phyloP scores from a whole-genome alignment of 2,888 invertebrate genomes.

The Zygogramma bicolorata region DNA sequence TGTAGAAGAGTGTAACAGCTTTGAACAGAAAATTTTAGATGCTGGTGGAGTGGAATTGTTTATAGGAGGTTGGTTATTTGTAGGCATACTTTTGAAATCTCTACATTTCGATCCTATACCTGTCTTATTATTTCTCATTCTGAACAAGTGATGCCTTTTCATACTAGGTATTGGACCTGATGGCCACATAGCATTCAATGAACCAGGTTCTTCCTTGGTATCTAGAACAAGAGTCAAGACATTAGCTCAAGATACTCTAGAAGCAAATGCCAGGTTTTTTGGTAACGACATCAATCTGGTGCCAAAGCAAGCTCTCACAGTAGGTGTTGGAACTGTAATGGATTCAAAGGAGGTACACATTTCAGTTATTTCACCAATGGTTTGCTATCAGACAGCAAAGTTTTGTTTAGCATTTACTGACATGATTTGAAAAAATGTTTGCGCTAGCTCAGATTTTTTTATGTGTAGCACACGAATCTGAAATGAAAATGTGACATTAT shows the following conservation, averaged over 20 bases:
- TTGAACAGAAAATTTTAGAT: conserved; percentile 83
- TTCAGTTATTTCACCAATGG: too few relatives aligned
- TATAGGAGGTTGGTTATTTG: conserved; percentile 87
- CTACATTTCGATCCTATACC: too few relatives aligned
- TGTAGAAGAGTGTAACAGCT: conserved; percentile 85
- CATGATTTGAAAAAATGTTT: too few relatives aligned
- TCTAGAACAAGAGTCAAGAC: conserved; percentile 97
- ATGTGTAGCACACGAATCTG: too few relatives aligned
- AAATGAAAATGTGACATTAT: too few relatives aligned
- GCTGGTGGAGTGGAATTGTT: conserved; percentile 97
- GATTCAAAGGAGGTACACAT: conserved; percentile 89
- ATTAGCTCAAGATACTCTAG: conserved; percentile 94
- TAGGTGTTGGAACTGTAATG: conserved; percentile 99
- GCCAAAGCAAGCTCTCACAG: conserved; percentile 95
- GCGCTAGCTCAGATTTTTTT: too few relatives aligned
- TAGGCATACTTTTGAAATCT: too few relatives aligned
- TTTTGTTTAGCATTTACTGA: too few relatives aligned
- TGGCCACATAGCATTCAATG: conserved; percentile 99
- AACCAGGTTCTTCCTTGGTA: conserved; percentile 96
- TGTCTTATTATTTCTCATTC: too few relatives aligned
- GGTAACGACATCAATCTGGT: conserved; percentile 94
- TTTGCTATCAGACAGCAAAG: too few relatives aligned
- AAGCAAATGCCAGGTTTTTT: conserved; percentile 98
- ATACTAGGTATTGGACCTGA: conserved; percentile 99
- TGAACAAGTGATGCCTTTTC: too few relatives aligned